Evolutionary conservation across 2,113 vertebrate genomes (phyloP), one percentile per base, ranked within the genome.

Genomic region (Colaptes auratus): DNA sequence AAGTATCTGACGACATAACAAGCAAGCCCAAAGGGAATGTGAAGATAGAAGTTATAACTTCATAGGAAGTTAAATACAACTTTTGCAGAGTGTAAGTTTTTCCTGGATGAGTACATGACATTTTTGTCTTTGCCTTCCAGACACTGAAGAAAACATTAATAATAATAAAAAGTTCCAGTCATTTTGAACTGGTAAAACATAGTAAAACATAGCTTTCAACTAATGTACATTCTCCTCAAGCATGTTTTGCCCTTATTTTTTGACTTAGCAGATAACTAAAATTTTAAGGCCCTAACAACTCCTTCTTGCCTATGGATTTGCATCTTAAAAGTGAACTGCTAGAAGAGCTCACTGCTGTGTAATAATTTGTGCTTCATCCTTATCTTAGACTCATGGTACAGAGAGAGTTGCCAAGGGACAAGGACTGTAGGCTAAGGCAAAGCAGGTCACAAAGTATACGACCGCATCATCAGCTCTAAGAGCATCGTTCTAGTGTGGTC

Each of bases 91-190:
- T 27, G n/a, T 27, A 35, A 35, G 18, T 10, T 60, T 78, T 67
- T 87, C 19, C 55, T 73, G 50, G 9, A 55, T 76, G 59, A 91
- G 19, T 28, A 70, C 3, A 9, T 53, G 59, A 8, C 4, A 69
- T 75, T 87, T 89, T 86, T 72, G n/a, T 25, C 36, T 76, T 82
- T 30, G 61, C 3, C 2, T 65, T 82, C 39, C 39, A 66, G 30
- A 76, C 1, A 1, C 0, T 56, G 25, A 8, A 16, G 7, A 30
- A 53, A 42, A 58, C 56, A 78, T 59, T 30, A 27, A 55, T n/a
- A 2, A 16, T 23, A 66, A 31, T n/a, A 27, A 15, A 58, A n/a
- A 10, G 0, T 1, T 70, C 77, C 46, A 59, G 56, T 53, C 0
- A 61, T 80, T 85, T 79, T 61, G 31, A 85, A 50, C 64, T 42